Evolutionary conservation across 1,140 invertebrate genomes (phyloP), one percentile per base, ranked within the genome.

Genomic region (Carposina sasakii): DNA sequence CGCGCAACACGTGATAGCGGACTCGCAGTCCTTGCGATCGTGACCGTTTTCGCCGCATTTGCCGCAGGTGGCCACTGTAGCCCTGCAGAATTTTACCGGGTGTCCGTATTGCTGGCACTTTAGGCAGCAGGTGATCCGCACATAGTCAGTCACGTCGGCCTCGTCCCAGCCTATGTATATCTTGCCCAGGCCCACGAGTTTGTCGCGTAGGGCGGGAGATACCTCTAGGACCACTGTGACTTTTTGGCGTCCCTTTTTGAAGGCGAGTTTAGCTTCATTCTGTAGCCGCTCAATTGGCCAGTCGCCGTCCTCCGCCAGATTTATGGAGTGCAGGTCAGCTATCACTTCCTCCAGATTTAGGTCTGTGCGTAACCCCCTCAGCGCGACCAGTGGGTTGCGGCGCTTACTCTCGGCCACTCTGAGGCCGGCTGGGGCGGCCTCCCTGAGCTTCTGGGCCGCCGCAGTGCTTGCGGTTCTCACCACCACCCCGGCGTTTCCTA

Each of bases 401-500:
- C 12, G 4, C 10, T 41, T 54, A 0, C 48, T 44, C n/a, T 48
- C 40, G 1, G 34, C 8, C 0, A 48, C 48, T 9, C 45, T 33
- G 1, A 57, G 40, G 2, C 43, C 36, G 0, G 15, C 4, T n/a
- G 54, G 59, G 0, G 22, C 22, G 0, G 48, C 48, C 4, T 10
- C 23, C 10, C 24, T 33, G 0, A 57, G 31, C 17, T 22, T 48
- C 3, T 12, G 13, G 0, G 49, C 52, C 6, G 33, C 28, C 9
- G 34, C 52, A 12, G 16, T 16, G 0, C 12, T 22, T 0, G 52
- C 26, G 0, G 55, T 58, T 8, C 45, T 41, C 0, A 62, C 33
- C 0, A 51, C 8, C 2, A 62, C 46, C 0, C 52, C 60, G 0
- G 48, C 48, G 33, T 62, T 62, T 0, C 59, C 55, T 0, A 52